Conservation (phyloP, 2,888 invertebrate species). For the Drosophila bunnanda region DNA sequence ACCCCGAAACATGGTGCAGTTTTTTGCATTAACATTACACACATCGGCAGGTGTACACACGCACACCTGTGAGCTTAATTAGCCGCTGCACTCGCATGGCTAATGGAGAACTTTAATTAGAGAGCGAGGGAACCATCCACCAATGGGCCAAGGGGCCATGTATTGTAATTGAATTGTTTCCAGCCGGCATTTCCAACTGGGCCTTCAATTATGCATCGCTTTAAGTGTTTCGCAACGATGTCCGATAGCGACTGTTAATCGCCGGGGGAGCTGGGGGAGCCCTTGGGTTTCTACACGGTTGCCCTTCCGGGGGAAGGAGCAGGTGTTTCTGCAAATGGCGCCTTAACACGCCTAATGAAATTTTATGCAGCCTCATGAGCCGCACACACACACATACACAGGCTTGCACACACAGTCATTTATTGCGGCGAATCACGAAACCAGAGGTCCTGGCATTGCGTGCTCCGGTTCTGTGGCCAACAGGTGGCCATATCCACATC, state of each 20-base stretch:
- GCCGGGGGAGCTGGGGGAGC: not conserved
- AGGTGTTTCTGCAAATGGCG: conserved; percentile 62
- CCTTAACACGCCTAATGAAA: conserved; percentile 76
- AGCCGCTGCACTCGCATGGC: conserved; percentile 54
- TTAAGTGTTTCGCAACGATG: conserved; percentile 53
- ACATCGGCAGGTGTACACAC: conserved; percentile 27
- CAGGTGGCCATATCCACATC: conserved; percentile 34
- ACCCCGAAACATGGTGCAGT: conserved; percentile 41
- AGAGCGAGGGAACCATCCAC: conserved; percentile 19
- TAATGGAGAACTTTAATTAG: conserved; percentile 62
- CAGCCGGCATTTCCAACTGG: conserved; percentile 28
- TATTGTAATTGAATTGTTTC: conserved; percentile 63
- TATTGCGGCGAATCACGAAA: conserved; percentile 71
- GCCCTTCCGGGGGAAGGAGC: not conserved
- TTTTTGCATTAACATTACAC: conserved; percentile 24
- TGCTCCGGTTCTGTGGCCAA: conserved; percentile 40
- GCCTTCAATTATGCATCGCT: conserved; percentile 68
- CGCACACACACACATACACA: conserved; percentile 10
- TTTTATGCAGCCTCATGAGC: conserved; percentile 75
- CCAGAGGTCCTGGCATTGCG: conserved; percentile 37
- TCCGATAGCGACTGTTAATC: conserved; percentile 46
- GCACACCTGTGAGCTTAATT: conserved; percentile 53
- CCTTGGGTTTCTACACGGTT: not conserved
- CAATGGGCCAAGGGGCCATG: conserved; percentile 27
- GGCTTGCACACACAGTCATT: conserved; percentile 50